phyloP scores from a whole-genome alignment of 2,888 invertebrate species.

The Andricus curvator region DNA sequence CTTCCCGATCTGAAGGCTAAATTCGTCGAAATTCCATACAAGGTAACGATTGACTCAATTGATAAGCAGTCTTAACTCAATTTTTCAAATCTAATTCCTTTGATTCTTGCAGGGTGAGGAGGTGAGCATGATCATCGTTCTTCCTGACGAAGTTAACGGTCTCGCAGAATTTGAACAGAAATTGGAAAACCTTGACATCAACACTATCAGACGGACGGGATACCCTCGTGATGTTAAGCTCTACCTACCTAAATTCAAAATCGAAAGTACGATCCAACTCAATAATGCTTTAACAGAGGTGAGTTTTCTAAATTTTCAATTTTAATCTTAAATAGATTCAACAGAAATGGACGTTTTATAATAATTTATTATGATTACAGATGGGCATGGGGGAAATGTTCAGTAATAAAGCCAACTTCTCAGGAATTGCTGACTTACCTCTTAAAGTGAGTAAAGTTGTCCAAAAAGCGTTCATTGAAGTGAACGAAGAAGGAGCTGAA shows the following conservation, averaged over 20 bases:
- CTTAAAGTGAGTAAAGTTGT: conserved; percentile 86
- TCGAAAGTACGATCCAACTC: conserved; percentile 54
- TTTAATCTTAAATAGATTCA: no score
- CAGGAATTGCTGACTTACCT: conserved; percentile 81
- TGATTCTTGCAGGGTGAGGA: conserved; percentile 49
- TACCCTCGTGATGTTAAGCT: conserved; percentile 68
- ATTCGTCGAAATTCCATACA: conserved; percentile 87
- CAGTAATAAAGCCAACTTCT: conserved; percentile 81
- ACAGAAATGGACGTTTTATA: no score
- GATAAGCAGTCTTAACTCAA: not conserved
- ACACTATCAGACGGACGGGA: conserved; percentile 47
- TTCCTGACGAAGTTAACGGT: conserved; percentile 85
- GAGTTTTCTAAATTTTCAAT: not conserved
- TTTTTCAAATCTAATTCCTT: not conserved
- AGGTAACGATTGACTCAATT: conserved; percentile 67
- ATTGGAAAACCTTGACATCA: conserved; percentile 61
- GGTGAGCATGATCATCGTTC: conserved; percentile 87
- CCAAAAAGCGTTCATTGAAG: conserved; percentile 92
- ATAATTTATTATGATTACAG: conserved; percentile 75
- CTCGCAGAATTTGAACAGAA: conserved; percentile 72
- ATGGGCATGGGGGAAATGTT: conserved; percentile 87
- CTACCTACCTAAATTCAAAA: conserved; percentile 61
- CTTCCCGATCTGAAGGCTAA: conserved; percentile 81
- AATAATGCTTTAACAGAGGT: conserved; percentile 51
- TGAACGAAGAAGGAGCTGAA: conserved; percentile 93